Evolutionary conservation across 92 coral and sea anemone species (phyloP).

Genomic region (Galaxea fascicularis): DNA sequence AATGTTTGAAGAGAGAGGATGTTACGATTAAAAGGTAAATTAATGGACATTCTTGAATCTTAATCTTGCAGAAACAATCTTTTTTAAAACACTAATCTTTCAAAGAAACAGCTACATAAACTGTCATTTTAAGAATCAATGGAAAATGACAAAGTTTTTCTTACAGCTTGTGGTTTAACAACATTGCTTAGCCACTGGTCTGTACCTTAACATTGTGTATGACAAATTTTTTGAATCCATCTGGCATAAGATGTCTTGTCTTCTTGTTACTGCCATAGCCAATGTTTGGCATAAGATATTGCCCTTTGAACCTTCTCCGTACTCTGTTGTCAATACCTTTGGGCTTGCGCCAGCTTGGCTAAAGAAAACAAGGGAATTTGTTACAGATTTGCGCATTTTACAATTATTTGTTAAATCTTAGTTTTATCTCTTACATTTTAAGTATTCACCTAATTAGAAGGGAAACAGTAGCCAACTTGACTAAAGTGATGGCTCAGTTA

Average conservation of each 20-base stretch:
- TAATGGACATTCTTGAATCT: no score
- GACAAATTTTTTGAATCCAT: slow-evolving; percentile 94
- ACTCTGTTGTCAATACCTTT: slow-evolving; percentile 99
- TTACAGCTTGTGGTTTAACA: no score
- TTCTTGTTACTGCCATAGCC: slow-evolving; percentile 97
- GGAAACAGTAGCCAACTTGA: no score
- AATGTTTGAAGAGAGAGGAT: no score
- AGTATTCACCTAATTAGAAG: no score
- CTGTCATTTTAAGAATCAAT: not conserved
- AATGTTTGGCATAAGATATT: slow-evolving; percentile 94
- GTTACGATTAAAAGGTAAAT: no score
- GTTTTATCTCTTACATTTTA: no score
- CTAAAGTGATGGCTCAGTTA: no score
- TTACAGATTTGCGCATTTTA: not conserved
- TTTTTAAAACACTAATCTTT: no score
- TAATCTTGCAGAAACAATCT: no score
- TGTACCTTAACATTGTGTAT: slow-evolving; percentile 91
- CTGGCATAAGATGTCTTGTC: slow-evolving; percentile 95
- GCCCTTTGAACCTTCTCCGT: slow-evolving; percentile 96
- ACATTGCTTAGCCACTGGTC: not conserved
- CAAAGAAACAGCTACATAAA: no score
- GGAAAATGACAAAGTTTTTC: not conserved
- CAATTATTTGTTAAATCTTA: no score
- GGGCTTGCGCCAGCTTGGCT: slow-evolving; percentile 99
- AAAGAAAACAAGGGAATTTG: not conserved